These are phyloP conservation scores for Pachyramphus minor DNA, from an alignment of 2,113 vertebrate species.

Conservation along the genomic window DNA sequence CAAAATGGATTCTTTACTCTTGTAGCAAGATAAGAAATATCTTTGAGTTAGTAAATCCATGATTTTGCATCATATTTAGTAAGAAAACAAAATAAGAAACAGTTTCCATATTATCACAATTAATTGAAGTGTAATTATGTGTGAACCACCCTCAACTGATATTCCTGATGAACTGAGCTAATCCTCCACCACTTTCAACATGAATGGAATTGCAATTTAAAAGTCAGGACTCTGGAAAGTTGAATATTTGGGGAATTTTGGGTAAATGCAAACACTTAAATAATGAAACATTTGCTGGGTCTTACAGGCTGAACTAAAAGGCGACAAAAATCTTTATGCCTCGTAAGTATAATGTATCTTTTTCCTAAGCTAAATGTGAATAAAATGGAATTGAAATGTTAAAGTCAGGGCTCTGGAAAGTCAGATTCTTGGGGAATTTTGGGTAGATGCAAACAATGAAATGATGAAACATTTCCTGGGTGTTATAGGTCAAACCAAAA, in stretches of 20 bases:
- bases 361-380: no score
- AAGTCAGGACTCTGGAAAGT: background rate
- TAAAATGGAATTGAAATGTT: constrained; percentile 1
- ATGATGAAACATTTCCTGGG: background rate
- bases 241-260: background rate
- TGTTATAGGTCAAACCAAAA: background rate
- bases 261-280: background rate
- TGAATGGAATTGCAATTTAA: background rate
- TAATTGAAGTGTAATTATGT: constrained; percentile 29
- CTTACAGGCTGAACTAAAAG: background rate
- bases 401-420: background rate
- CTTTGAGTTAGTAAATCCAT: background rate
- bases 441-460: background rate
- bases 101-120: background rate
- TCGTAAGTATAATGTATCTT: no score
- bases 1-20: background rate
- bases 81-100: background rate
- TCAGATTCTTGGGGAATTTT: background rate
- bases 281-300: background rate
- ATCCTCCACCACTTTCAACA: background rate
- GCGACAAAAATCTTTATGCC: background rate
- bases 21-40: background rate
- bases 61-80: background rate
- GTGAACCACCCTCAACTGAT: background rate
- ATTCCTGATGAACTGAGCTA: constrained; percentile 16